Evolutionary conservation across 1,140 invertebrate genomes (phyloP).

Genomic region (Heliconius nattereri): DNA sequence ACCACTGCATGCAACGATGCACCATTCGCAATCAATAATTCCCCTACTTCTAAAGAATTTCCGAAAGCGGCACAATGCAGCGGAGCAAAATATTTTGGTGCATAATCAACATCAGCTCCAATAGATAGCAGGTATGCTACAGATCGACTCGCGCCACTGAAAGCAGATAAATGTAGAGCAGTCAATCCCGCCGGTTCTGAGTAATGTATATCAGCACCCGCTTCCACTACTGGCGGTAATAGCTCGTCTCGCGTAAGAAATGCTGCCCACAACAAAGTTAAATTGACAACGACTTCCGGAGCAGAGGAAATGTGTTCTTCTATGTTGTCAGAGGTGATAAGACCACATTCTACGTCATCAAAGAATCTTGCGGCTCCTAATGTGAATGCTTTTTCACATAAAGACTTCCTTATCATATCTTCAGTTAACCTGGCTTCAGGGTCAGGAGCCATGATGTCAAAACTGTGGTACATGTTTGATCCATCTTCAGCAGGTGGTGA

Average conservation of each 20-base stretch:
- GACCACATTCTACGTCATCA: conserved; percentile 83
- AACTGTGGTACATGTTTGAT: conserved; percentile 84
- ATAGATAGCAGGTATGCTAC: conserved; percentile 81
- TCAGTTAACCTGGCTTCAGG: conserved; percentile 84
- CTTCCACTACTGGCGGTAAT: conserved; percentile 72
- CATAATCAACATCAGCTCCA: conserved; percentile 80
- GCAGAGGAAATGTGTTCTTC: conserved; percentile 72
- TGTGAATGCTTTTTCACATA: conserved; percentile 83
- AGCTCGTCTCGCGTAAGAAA: conserved; percentile 81
- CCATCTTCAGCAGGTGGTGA: conserved; percentile 84
- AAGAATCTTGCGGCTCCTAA: conserved; percentile 83
- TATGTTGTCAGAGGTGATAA: conserved; percentile 77
- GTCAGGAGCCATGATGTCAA: conserved; percentile 82
- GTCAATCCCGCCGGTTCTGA: conserved; percentile 80
- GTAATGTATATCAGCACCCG: conserved; percentile 81
- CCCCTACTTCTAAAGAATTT: conserved; percentile 78
- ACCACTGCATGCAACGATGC: conserved; percentile 76
- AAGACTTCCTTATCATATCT: conserved; percentile 82
- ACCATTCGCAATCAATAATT: conserved; percentile 79
- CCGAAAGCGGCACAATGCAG: conserved; percentile 83
- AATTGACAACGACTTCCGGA: conserved; percentile 72
- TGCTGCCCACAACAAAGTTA: conserved; percentile 69
- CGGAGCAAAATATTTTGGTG: conserved; percentile 81
- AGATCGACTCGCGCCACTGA: conserved; percentile 81
- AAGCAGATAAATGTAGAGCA: conserved; percentile 83